A percentile compares a stretch with the other conserved stretches of the same genome.
These are phyloP conservation scores for Fragum whitleyi DNA, from an alignment of 2,888 invertebrate species.

Conservation along the genomic window DNA sequence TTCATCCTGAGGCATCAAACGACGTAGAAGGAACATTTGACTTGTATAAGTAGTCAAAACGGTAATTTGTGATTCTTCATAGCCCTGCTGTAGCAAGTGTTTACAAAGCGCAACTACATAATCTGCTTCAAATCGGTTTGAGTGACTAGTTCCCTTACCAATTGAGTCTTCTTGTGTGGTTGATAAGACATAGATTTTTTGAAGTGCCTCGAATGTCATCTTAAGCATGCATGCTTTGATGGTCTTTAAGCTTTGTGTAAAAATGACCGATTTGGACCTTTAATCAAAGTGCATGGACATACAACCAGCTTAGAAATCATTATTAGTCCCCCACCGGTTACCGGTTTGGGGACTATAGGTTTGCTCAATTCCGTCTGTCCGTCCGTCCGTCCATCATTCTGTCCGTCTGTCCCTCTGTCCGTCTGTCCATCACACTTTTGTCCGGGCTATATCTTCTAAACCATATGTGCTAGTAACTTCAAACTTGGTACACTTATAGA, in stretches of 20 bases:
- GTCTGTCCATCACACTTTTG: too few species aligned
- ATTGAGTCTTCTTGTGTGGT: slow-evolving; percentile 77
- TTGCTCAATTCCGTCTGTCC: too few species aligned
- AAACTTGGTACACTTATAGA: too few species aligned
- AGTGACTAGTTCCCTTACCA: slow-evolving; percentile 76
- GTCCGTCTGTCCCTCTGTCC: too few species aligned
- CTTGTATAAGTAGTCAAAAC: slow-evolving; percentile 83
- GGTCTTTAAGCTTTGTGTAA: slow-evolving; percentile 78
- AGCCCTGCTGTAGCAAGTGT: slow-evolving; percentile 82
- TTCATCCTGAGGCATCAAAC: slow-evolving; percentile 73
- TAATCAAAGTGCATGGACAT: too few species aligned
- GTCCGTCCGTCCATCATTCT: too few species aligned
- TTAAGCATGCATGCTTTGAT: slow-evolving; percentile 72
- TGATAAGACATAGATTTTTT: slow-evolving; percentile 80
- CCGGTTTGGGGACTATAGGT: too few species aligned
- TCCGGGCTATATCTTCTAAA: too few species aligned
- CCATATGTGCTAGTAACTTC: too few species aligned
- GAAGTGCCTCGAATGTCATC: slow-evolving; percentile 75
- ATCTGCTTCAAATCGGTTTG: slow-evolving; percentile 81
- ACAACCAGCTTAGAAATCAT: too few species aligned
- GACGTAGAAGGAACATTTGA: slow-evolving; percentile 67
- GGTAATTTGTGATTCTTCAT: slow-evolving; percentile 78
- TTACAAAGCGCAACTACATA: slow-evolving; percentile 75
- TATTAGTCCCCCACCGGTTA: too few species aligned
- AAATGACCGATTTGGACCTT: too few species aligned